Evolutionary conservation across 2,113 vertebrate species (phyloP).

Genomic region (Brachionichthys hirsutus): DNA sequence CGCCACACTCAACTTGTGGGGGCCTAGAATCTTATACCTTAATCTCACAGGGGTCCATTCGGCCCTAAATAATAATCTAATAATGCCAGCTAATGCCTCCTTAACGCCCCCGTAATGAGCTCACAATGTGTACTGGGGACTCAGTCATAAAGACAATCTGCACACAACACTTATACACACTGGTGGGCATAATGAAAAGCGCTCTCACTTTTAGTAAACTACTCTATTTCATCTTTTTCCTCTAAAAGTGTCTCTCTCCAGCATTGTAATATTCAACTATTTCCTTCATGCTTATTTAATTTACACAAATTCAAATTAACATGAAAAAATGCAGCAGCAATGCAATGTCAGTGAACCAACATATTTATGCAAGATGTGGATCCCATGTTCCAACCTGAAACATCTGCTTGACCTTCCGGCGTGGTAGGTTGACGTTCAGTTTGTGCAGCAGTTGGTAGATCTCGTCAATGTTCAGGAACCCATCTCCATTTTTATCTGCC

Average conservation of each 20-base stretch:
- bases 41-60: slow-evolving; percentile 41
- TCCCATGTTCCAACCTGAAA: slow-evolving; percentile 85
- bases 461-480: slow-evolving; percentile 93
- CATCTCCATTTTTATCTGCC: slow-evolving; percentile 96
- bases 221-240: slow-evolving; percentile 6
- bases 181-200: no score
- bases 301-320: neutral
- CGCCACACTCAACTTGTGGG: slow-evolving; percentile 9
- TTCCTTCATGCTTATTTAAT: slow-evolving; percentile 12
- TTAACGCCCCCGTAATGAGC: slow-evolving; percentile 54
- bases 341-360: slow-evolving; percentile 3
- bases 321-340: slow-evolving; percentile 27
- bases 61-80: slow-evolving; percentile 60
- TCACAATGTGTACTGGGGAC: slow-evolving; percentile 26
- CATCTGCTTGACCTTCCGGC: slow-evolving; percentile 97
- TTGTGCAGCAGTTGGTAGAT: slow-evolving; percentile 97
- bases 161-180: no score
- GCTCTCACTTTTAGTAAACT: no score
- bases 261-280: slow-evolving; percentile 28
- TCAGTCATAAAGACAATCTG: slow-evolving; percentile 42
- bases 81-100: slow-evolving; percentile 61
- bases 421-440: slow-evolving; percentile 94
- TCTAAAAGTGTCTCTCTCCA: slow-evolving; percentile 25
- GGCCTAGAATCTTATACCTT: slow-evolving; percentile 44
- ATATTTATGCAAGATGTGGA: neutral